phyloP scores from a whole-genome alignment of 1,140 invertebrate species.

The Orius laevigatus region DNA sequence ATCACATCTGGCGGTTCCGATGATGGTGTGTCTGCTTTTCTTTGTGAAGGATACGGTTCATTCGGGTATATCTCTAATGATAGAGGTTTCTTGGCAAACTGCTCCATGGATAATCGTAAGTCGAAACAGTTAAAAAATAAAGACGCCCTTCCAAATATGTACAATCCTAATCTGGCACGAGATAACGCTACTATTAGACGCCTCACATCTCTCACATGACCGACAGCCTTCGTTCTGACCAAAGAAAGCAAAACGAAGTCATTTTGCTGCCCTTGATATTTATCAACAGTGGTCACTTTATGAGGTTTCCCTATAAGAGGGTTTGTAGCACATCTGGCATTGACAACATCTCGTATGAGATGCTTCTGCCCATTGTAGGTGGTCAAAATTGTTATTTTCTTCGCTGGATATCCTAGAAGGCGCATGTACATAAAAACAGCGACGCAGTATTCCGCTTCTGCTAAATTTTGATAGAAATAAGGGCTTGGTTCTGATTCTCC shows the following conservation, averaged over 20 bases:
- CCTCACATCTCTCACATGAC: conserved; percentile 89
- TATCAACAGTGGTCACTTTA: conserved; percentile 92
- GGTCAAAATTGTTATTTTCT: conserved; percentile 96
- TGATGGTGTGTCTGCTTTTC: conserved; percentile 30
- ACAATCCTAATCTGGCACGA: conserved; percentile 89
- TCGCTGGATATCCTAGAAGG: conserved; percentile 88
- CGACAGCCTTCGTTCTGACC: conserved; percentile 89
- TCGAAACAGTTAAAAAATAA: conserved; percentile 96
- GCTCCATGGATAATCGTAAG: conserved; percentile 80
- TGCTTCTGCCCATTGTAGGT: conserved; percentile 99
- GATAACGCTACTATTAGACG: conserved; percentile 97
- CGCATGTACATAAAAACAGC: conserved; percentile 99
- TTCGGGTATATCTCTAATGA: conserved; percentile 58
- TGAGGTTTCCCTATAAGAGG: conserved; percentile 90
- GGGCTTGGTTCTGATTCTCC: conserved; percentile 96
- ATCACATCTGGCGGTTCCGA: conserved; percentile 35
- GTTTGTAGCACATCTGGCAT: conserved; percentile 86
- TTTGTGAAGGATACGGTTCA: conserved; percentile 58
- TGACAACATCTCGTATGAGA: conserved; percentile 88
- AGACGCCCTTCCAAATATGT: conserved; percentile 83
- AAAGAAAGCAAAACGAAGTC: conserved; percentile 94
- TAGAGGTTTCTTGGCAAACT: conserved; percentile 48
- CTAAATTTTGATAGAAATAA: conserved; percentile 98
- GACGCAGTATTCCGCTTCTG: conserved; percentile 96
- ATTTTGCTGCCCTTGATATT: conserved; percentile 99